Evolutionary conservation across 2,797 vertebrate species (phyloP).

Genomic region (Oryzias dopingdopingensis): DNA sequence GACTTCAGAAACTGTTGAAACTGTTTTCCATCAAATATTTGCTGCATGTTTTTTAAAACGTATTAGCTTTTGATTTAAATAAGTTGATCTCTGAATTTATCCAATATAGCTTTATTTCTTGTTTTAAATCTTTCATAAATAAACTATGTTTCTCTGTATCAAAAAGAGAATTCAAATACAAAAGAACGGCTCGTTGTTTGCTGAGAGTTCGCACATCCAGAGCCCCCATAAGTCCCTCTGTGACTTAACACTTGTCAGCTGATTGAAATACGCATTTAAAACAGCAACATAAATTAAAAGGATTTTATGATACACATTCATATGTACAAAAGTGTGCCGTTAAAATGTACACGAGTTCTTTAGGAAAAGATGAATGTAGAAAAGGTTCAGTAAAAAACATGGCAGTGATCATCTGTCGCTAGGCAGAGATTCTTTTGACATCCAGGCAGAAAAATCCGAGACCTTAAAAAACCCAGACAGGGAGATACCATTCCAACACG

Average conservation of each 20-base stretch:
- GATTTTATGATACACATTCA: constrained; percentile 75
- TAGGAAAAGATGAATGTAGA: constrained; percentile 74
- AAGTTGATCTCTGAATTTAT: constrained; percentile 71
- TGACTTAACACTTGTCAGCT: constrained; percentile 73
- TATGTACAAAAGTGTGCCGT: constrained; percentile 83
- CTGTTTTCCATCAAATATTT: constrained; percentile 52
- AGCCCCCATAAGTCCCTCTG: constrained; percentile 44
- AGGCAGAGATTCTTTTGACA: constrained; percentile 27
- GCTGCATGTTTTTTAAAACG: constrained; percentile 53
- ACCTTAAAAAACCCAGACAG: constrained; percentile 15
- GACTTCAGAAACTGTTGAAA: no score
- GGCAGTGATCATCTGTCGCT: constrained; percentile 85
- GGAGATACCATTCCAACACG: constrained; percentile 28
- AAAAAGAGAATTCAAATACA: constrained; percentile 82
- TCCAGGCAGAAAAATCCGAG: constrained; percentile 26
- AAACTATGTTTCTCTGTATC: constrained; percentile 87
- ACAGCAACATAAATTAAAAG: constrained; percentile 74
- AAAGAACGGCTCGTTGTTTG: constrained; percentile 64
- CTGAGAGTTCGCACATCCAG: constrained; percentile 35
- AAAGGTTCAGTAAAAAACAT: constrained; percentile 87
- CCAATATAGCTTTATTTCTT: constrained; percentile 82
- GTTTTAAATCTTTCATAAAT: constrained; percentile 81
- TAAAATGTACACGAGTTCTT: constrained; percentile 84
- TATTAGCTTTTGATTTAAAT: constrained; percentile 75
- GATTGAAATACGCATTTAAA: constrained; percentile 79